Evolutionary conservation across 2,113 vertebrate genomes (phyloP).

Genomic region (Aix galericulata): DNA sequence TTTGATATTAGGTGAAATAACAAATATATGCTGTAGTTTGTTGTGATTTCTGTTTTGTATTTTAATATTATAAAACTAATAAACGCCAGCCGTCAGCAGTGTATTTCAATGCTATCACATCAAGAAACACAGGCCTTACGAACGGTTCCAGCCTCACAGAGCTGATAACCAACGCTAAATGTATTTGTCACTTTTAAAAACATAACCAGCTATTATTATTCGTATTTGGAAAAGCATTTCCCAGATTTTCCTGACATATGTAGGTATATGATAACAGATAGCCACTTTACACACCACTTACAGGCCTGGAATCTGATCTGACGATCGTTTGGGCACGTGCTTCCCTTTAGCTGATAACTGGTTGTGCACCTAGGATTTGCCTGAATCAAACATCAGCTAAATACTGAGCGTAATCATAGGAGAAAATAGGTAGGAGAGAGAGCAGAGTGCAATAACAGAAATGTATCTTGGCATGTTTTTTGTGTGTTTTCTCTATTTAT

Average conservation of each 20-base stretch:
- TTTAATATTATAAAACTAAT: neutral
- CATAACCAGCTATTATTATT: neutral
- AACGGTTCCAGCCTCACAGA: neutral
- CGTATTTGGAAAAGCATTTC: neutral
- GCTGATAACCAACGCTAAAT: neutral
- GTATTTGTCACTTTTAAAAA: neutral
- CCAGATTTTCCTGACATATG: neutral
- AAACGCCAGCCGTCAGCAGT: neutral
- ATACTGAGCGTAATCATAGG: neutral
- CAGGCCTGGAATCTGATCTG: neutral
- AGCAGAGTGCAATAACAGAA: neutral
- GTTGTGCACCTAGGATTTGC: neutral
- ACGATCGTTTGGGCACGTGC: neutral
- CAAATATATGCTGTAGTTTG: neutral
- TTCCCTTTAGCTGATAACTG: neutral
- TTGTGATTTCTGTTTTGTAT: neutral
- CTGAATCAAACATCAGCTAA: conserved; percentile 7
- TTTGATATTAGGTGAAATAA: neutral
- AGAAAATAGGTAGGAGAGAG: neutral
- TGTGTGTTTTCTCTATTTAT: neutral
- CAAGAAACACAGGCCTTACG: neutral
- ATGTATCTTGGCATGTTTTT: neutral
- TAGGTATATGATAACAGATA: neutral
- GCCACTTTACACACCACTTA: neutral
- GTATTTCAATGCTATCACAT: neutral